Evolutionary conservation across 2,888 invertebrate species (phyloP).

Genomic region (Glyphotaelius pellucidus): DNA sequence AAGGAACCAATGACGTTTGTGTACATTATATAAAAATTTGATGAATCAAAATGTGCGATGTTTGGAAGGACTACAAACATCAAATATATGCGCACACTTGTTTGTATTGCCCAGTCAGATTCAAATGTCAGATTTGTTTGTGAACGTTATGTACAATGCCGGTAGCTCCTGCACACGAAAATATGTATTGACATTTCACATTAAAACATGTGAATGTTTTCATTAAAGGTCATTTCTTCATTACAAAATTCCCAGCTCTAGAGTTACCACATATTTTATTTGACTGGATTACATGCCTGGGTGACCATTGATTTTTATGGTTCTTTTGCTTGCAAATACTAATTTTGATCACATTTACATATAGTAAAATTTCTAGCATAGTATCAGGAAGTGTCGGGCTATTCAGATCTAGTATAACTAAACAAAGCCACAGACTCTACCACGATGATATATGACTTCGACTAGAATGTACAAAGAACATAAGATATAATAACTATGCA

Average conservation of each 20-base stretch:
- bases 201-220: neutral
- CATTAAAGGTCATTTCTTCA: neutral
- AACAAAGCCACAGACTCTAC: neutral
- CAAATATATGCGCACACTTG: neutral
- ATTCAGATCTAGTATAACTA: no score
- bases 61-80: neutral
- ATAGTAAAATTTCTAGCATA: no score
- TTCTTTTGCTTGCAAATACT: neutral
- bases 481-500: neutral
- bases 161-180: neutral
- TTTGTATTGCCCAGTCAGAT: neutral
- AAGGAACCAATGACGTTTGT: neutral
- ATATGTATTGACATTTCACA: neutral
- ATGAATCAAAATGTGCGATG: neutral
- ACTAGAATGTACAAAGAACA: neutral
- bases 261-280: neutral
- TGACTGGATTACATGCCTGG: neutral
- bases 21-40: neutral
- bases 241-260: neutral
- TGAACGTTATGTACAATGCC: neutral
- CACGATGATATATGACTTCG: neutral
- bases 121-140: neutral
- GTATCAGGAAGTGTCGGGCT: no score
- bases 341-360: neutral
- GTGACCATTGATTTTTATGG: neutral